phyloP scores from a whole-genome alignment of 2,113 vertebrate species.

The Paradoxurus hermaphroditus region DNA sequence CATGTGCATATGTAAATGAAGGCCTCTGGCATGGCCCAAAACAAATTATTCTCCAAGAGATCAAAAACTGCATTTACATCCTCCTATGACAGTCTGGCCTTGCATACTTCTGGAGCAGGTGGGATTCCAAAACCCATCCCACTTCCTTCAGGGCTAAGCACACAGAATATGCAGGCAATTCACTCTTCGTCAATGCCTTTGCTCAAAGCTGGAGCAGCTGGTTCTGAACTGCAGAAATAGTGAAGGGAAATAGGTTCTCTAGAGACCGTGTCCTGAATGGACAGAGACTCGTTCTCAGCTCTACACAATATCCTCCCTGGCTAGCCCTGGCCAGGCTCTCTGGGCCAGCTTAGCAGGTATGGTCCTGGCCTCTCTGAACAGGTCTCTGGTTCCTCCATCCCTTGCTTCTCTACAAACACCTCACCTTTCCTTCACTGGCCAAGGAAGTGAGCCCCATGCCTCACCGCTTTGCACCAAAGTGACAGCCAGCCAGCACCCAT shows the following conservation, averaged over 20 bases:
- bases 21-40: neutral
- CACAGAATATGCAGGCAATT: accelerated
- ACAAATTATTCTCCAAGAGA: neutral
- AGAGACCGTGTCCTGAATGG: neutral
- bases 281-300: neutral
- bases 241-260: neutral
- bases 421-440: neutral
- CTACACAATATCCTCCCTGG: neutral
- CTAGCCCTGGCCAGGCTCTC: neutral
- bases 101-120: neutral
- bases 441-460: neutral
- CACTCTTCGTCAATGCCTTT: neutral
- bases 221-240: neutral
- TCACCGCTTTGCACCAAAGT: neutral
- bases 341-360: neutral
- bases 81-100: neutral
- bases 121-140: neutral
- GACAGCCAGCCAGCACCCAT: neutral
- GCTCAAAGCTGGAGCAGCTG: neutral
- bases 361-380: too few species aligned
- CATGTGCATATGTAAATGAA: neutral
- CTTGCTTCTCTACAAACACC: neutral
- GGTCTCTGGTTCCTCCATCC: neutral
- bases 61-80: neutral
- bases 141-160: too few species aligned